Evolutionary conservation across 2,888 invertebrate genomes (phyloP).

Genomic region (Villa cingulata): DNA sequence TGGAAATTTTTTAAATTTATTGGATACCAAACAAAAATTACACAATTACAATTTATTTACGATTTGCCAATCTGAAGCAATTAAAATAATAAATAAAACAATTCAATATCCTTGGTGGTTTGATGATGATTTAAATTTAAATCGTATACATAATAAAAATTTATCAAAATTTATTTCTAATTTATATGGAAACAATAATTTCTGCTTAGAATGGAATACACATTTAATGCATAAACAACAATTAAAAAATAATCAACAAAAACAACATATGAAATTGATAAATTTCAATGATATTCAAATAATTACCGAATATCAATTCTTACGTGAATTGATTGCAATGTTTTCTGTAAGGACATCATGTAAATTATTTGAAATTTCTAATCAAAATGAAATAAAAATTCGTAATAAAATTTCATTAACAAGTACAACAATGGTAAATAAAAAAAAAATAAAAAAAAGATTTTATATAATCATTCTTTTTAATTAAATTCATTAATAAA

Average conservation of each 20-base stretch:
- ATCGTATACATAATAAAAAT: background rate
- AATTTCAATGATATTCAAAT: constrained; percentile 19
- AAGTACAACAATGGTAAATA: constrained; percentile 26
- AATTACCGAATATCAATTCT: constrained; percentile 25
- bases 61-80: background rate
- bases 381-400: constrained; percentile 16
- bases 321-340: constrained; percentile 34
- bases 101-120: constrained; percentile 38
- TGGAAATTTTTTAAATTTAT: background rate
- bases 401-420: constrained; percentile 25
- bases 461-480: no score
- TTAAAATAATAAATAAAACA: constrained; percentile 19
- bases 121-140: constrained; percentile 16
- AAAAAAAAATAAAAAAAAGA: background rate
- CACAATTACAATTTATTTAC: background rate
- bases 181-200: constrained; percentile 28
- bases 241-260: no score
- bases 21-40: background rate
- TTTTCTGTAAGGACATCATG: constrained; percentile 26
- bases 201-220: constrained; percentile 33
- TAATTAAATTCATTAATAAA: no score
- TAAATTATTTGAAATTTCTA: constrained; percentile 23
- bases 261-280: constrained; percentile 17
- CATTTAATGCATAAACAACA: constrained; percentile 17
- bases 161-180: constrained; percentile 23